Evolutionary conservation across 2,888 invertebrate species (phyloP).

Genomic region (Pseudococcus longispinus): DNA sequence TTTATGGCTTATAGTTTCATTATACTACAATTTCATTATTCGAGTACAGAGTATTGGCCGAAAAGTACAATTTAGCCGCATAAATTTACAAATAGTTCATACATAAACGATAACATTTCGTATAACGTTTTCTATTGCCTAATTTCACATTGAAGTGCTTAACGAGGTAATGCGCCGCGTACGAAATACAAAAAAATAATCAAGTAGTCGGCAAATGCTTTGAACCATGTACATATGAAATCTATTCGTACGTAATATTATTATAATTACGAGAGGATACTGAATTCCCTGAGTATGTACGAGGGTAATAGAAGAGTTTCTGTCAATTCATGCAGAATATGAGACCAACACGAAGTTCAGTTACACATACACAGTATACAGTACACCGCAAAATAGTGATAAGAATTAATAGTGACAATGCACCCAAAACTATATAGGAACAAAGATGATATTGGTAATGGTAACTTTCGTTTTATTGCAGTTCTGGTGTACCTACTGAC

Average conservation of each 20-base stretch:
- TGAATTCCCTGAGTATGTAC: not conserved
- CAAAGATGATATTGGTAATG: constrained; percentile 27
- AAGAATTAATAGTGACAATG: constrained; percentile 26
- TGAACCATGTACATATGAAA: not conserved
- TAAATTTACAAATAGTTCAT: constrained; percentile 34
- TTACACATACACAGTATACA: not conserved
- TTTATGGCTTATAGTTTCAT: not conserved
- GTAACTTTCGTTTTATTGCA: constrained; percentile 33
- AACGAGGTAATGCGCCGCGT: not conserved
- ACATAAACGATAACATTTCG: constrained; percentile 9
- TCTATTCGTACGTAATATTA: not conserved
- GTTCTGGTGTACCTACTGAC: constrained; percentile 15
- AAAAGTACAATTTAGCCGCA: constrained; percentile 23
- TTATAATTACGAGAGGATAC: not conserved
- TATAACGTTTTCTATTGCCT: not conserved
- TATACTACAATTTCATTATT: not conserved
- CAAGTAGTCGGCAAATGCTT: not conserved
- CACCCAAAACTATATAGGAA: not conserved
- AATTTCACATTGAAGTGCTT: constrained; percentile 18
- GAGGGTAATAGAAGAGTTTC: not conserved
- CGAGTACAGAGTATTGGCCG: not conserved
- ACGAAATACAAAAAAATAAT: not conserved
- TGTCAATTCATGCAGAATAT: not conserved
- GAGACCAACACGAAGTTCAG: constrained; percentile 8
- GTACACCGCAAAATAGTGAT: constrained; percentile 38